Conservation (phyloP, 2,888 invertebrate genomes). For the Rhopalosiphum nymphaeae region DNA sequence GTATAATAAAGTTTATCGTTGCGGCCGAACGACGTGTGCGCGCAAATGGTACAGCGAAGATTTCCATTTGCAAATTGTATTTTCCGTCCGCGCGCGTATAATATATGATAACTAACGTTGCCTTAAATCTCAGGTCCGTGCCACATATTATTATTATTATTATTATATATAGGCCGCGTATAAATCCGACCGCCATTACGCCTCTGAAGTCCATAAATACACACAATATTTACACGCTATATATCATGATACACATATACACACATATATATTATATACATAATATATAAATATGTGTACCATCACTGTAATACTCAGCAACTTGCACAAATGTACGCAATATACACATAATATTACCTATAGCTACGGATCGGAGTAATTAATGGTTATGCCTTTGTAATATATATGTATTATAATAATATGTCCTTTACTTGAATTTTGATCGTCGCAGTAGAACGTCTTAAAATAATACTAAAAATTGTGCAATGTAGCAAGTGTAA, state of each 20-base stretch:
- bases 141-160: neutral
- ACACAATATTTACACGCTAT: neutral
- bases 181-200: slow-evolving; percentile 22
- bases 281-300: neutral
- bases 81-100: neutral
- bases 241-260: neutral
- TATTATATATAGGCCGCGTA: neutral
- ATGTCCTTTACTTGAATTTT: neutral
- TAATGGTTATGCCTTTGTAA: neutral
- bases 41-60: neutral
- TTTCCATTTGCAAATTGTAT: slow-evolving; percentile 51
- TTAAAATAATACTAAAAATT: neutral
- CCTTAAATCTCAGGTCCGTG: slow-evolving; percentile 5
- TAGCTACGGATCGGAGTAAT: neutral
- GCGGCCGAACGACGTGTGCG: neutral
- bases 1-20: neutral
- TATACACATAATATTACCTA: neutral
- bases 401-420: neutral
- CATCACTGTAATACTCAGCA: neutral
- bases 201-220: neutral
- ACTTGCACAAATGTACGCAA: neutral
- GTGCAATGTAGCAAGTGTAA: too few relatives aligned
- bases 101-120: neutral
- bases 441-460: neutral
- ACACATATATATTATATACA: neutral